phyloP scores from a whole-genome alignment of 2,113 vertebrate genomes.

The Chionomys nivalis region DNA sequence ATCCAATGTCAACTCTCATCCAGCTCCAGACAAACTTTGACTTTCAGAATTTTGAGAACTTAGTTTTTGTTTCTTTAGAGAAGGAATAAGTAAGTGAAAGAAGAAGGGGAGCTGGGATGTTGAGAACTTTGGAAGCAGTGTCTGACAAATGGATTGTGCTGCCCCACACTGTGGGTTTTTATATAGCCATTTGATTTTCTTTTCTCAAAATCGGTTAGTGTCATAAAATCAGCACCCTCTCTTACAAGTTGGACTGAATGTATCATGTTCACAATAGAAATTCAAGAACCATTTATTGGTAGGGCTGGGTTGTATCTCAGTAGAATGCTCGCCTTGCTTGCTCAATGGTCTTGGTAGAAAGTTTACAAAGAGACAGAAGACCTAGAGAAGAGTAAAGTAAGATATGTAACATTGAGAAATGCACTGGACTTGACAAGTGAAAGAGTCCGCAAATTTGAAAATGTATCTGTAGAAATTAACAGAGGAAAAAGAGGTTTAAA shows the following conservation, averaged over 20 bases:
- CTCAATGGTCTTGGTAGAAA: neutral
- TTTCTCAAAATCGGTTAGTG: neutral
- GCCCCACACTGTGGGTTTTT: neutral
- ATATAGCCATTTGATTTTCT: conserved; percentile 15
- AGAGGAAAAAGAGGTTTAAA: neutral
- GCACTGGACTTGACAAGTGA: neutral
- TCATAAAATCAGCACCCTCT: neutral
- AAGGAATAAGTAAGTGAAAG: conserved; percentile 50
- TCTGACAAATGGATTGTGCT: conserved; percentile 15
- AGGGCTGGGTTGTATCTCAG: neutral
- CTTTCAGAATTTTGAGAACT: conserved; percentile 62
- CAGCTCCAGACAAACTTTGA: conserved; percentile 59
- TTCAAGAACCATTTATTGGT: neutral
- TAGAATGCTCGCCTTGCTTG: neutral
- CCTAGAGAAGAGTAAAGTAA: conserved; percentile 33
- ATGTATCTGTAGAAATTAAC: neutral
- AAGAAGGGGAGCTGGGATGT: neutral
- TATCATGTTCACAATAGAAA: neutral
- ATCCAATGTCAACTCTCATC: conserved; percentile 7
- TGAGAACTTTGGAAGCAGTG: neutral
- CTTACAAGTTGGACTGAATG: neutral
- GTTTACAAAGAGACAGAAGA: conserved; percentile 47
- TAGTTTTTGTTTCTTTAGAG: conserved; percentile 60
- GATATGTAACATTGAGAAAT: conserved; percentile 48
- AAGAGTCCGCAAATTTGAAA: neutral